Evolutionary conservation across 1,140 invertebrate genomes (phyloP).

Genomic region (Diachasma alloeum): DNA sequence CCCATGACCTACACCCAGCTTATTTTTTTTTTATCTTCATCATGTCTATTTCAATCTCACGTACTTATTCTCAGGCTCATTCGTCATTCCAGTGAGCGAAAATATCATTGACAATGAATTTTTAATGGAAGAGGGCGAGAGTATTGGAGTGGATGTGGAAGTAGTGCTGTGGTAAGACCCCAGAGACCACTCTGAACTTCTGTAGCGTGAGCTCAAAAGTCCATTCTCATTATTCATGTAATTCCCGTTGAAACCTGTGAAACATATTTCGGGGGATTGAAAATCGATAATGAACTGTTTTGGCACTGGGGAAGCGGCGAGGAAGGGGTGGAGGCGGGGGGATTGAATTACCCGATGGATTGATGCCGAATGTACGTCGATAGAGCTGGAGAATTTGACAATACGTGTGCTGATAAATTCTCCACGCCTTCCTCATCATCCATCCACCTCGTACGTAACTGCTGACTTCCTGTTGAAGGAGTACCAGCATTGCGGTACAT

Average conservation of each 20-base stretch:
- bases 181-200: constrained; percentile 53
- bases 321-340: too few relatives aligned
- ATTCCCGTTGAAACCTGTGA: constrained; percentile 44
- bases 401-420: constrained; percentile 76
- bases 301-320: neutral
- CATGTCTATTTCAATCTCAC: neutral
- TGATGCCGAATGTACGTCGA: constrained; percentile 55
- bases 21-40: too few relatives aligned
- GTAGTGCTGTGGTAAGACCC: constrained; percentile 45
- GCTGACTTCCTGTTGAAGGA: constrained; percentile 74
- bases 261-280: neutral
- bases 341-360: constrained; percentile 45
- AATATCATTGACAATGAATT: constrained; percentile 60
- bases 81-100: constrained; percentile 54
- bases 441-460: constrained; percentile 78
- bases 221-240: constrained; percentile 38
- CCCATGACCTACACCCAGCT: too few relatives aligned
- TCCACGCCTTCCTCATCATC: constrained; percentile 78
- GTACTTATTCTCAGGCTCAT: constrained; percentile 57
- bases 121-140: constrained; percentile 45
- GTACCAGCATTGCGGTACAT: constrained; percentile 71
- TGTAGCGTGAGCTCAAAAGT: neutral
- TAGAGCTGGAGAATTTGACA: constrained; percentile 69
- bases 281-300: neutral
- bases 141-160: constrained; percentile 34